phyloP scores from a whole-genome alignment of 2,797 vertebrate species.

The Lithobates sylvaticus region DNA sequence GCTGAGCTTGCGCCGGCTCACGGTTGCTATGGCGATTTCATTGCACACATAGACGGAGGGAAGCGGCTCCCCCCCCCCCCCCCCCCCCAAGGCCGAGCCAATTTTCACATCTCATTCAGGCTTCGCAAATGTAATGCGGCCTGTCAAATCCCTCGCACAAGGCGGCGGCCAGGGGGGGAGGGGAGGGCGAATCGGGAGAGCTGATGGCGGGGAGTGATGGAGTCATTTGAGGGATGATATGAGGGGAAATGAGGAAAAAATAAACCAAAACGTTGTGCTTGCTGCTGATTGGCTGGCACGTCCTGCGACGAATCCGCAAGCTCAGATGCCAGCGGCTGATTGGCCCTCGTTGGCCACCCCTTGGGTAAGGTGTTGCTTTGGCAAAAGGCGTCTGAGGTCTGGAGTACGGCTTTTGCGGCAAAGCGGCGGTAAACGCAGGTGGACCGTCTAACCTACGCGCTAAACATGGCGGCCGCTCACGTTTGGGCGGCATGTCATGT shows the following conservation, averaged over 20 bases:
- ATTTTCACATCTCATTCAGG: constrained; percentile 27
- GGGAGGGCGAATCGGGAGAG: background rate
- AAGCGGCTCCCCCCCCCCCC: background rate
- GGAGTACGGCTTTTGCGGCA: too few relatives aligned
- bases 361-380: too few relatives aligned
- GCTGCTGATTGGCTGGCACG: too few relatives aligned
- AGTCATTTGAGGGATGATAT: background rate
- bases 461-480: too few relatives aligned
- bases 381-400: too few relatives aligned
- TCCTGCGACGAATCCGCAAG: too few relatives aligned
- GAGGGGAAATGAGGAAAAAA: background rate
- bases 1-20: background rate
- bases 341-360: too few relatives aligned
- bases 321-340: too few relatives aligned
- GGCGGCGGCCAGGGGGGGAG: background rate
- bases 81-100: constrained; percentile 10
- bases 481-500: too few relatives aligned
- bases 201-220: background rate
- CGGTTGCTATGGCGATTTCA: constrained; percentile 64
- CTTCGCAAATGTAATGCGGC: background rate
- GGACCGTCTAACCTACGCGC: too few relatives aligned
- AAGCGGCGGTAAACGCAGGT: too few relatives aligned
- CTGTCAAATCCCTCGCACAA: background rate
- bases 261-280: background rate
- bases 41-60: constrained; percentile 40